Evolutionary conservation across 2,113 vertebrate genomes (phyloP).

Genomic region (Cynopterus brachyotis): DNA sequence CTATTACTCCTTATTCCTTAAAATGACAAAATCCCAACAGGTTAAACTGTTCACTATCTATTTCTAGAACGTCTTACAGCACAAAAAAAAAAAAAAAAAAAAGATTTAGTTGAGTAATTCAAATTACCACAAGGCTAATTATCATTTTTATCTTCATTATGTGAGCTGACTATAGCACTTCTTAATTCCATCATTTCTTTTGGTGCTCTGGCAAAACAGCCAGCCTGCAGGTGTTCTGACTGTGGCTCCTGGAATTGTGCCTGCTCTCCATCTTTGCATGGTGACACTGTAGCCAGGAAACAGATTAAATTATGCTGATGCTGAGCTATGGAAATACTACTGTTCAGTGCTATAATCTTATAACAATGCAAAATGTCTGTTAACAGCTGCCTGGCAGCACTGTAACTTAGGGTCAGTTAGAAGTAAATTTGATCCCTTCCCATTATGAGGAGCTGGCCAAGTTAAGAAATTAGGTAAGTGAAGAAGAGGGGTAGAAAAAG

Average conservation of each 20-base stretch:
- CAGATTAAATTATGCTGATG: conserved; percentile 1
- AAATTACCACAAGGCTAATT: conserved; percentile 59
- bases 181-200: conserved; percentile 58
- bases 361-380: background rate
- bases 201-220: conserved; percentile 8
- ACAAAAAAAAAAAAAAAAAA: too few species aligned
- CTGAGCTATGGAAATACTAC: background rate
- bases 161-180: conserved; percentile 60
- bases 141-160: conserved; percentile 72
- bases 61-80: conserved; percentile 28
- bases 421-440: background rate
- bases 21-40: conserved; percentile 49
- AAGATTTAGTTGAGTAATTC: conserved; percentile 63
- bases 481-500: background rate
- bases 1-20: conserved; percentile 15
- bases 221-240: conserved; percentile 55
- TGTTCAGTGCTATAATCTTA: background rate
- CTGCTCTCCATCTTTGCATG: background rate
- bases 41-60: conserved; percentile 47
- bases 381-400: background rate
- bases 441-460: background rate
- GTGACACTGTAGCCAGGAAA: background rate
- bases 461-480: conserved; percentile 6
- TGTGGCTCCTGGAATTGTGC: conserved; percentile 41
- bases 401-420: background rate